Evolutionary conservation across 2,888 invertebrate species (phyloP).

Genomic region (Rhimphoctona megacephalus): DNA sequence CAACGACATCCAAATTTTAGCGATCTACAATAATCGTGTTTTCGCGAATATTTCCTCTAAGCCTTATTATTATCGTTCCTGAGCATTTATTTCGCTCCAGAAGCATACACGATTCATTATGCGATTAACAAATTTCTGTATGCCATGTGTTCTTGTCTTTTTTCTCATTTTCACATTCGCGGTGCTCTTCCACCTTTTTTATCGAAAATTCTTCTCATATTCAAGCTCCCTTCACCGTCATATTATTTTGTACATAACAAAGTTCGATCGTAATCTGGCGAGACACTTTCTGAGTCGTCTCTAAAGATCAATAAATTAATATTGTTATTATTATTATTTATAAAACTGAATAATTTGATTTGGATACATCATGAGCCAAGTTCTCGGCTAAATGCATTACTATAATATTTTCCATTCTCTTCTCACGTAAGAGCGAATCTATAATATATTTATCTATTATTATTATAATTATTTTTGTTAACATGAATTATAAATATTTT

Average conservation of each 20-base stretch:
- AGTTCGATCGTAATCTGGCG: conserved; percentile 28
- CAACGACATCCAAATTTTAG: conserved; percentile 86
- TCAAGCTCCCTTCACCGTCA: background rate
- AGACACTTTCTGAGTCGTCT: background rate
- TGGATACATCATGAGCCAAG: conserved; percentile 30
- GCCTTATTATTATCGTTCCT: conserved; percentile 18
- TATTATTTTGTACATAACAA: conserved; percentile 68
- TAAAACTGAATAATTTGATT: conserved; percentile 21
- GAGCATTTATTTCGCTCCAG: conserved; percentile 38
- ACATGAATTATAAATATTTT: conserved; percentile 51
- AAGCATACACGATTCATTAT: background rate
- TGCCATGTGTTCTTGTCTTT: conserved; percentile 7
- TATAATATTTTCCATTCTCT: conserved; percentile 27
- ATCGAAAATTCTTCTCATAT: background rate
- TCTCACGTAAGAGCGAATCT: conserved; percentile 25
- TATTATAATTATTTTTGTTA: conserved; percentile 48
- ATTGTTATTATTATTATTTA: conserved; percentile 43
- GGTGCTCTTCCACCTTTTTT: conserved; percentile 6
- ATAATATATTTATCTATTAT: conserved; percentile 54
- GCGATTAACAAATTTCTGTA: conserved; percentile 13
- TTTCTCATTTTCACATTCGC: background rate
- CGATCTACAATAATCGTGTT: conserved; percentile 67
- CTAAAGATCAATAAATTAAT: conserved; percentile 13
- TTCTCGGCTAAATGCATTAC: conserved; percentile 9
- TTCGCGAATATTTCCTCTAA: background rate